Evolutionary conservation across 2,113 vertebrate species (phyloP), one percentile per base, ranked within the genome.

Genomic region (Alligator sinensis): DNA sequence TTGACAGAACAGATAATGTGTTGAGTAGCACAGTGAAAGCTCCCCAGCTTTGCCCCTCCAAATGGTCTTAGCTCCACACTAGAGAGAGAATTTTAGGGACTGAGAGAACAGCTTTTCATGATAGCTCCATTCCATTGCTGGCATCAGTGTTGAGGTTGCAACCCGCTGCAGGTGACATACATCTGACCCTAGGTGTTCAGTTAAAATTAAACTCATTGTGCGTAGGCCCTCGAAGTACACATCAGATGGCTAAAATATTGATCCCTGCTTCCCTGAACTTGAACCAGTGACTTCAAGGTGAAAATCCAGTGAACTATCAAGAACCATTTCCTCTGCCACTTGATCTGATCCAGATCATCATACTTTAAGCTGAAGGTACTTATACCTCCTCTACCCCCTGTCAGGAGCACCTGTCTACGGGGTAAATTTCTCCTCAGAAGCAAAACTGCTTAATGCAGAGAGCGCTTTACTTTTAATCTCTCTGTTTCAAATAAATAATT

Each of bases 371-470:
- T 47, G 47, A 9, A 47, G 47, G 47, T 47, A 47, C 47, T 47
- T 0, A 1, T n/a, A 4, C 61, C 76, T 60, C 10, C 61, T 79
- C 60, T 9, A 22, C 62, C 11, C 63, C 9, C 24, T 47, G 16
- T 54, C 28, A 59, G 60, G 30, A 27, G 16, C 61, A 25, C 3
- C 66, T 58, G n/a, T 38, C 30, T 30, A 11, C 2, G 18, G 34
- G 21, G 4, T 2, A 9, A 2, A 0, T 1, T 28, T 28, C 64
- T n/a, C 27, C 34, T 72, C 38, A 34, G 68, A 38, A 38, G 19
- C n/a, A 9, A 27, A 16, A 27, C 1, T 5, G 27, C 74, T 55
- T 5, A 24, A 15, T 3, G 47, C 1, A 2, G 25, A 63, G 47
- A 27, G 5, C 1, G 0, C 16, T 4, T 21, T n/a, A 25, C 55